phyloP scores from a whole-genome alignment of 1,140 invertebrate genomes.

The Brachionus sp. region DNA sequence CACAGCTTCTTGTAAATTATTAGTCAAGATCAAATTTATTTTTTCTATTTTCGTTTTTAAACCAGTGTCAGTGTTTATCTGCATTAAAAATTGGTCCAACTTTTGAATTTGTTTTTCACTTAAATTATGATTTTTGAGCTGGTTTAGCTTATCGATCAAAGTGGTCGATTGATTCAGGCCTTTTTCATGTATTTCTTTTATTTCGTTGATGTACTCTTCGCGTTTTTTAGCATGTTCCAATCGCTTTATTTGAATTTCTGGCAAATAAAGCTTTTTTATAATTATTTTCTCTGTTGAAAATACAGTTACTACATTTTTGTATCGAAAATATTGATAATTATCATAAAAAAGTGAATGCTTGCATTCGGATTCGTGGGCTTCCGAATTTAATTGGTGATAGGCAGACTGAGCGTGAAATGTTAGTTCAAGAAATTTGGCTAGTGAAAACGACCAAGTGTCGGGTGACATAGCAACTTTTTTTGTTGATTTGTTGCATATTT shows the following conservation, averaged over 20 bases:
- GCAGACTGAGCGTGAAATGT: conserved; percentile 69
- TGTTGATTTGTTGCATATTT: conserved; percentile 37
- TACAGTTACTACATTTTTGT: conserved; percentile 42
- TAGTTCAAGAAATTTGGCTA: conserved; percentile 83
- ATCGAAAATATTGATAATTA: conserved; percentile 80
- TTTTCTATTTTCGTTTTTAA: conserved; percentile 28
- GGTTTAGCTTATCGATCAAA: conserved; percentile 5
- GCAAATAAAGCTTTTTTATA: not conserved
- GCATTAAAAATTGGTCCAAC: conserved; percentile 5
- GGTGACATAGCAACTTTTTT: conserved; percentile 68
- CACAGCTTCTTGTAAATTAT: not conserved
- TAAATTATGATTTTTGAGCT: not conserved
- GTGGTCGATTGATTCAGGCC: not conserved
- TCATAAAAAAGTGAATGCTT: conserved; percentile 82
- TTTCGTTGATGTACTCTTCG: conserved; percentile 13
- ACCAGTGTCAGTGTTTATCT: not conserved
- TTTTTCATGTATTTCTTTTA: not conserved
- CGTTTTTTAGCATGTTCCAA: not conserved
- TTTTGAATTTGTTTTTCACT: conserved; percentile 38
- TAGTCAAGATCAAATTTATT: conserved; percentile 41
- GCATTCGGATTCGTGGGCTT: conserved; percentile 64
- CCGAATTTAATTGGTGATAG: conserved; percentile 67
- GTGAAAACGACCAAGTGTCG: conserved; percentile 78
- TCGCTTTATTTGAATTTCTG: not conserved
- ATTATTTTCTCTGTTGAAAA: conserved; percentile 12